Percentiles rank a stretch among this genome's conserved stretches.
Conservation (phyloP, 35 echinoderm and acorn worm genomes). For the Heliocidaris erythrogramma region DNA sequence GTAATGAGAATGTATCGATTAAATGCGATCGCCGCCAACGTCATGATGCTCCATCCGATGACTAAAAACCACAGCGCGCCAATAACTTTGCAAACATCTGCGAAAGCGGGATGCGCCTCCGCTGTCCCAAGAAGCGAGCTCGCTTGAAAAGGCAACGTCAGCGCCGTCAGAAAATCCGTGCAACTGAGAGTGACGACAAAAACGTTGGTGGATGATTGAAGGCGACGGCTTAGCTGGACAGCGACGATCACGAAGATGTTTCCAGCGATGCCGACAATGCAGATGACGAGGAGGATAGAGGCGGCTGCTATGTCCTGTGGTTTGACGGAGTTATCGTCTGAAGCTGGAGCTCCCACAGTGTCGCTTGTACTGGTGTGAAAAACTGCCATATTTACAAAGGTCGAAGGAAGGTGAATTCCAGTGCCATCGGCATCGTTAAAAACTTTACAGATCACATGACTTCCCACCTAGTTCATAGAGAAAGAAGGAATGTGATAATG, state of each 20-base stretch:
- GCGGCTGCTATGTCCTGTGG: not conserved
- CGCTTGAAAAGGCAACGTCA: slow-evolving; percentile 35
- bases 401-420: not conserved
- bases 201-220: slow-evolving; percentile 59
- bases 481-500: too few species aligned
- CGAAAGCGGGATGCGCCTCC: not conserved
- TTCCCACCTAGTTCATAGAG: too few species aligned
- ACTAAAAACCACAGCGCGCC: slow-evolving; percentile 17
- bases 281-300: not conserved
- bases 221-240: slow-evolving; percentile 22
- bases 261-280: slow-evolving; percentile 55
- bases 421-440: too few species aligned
- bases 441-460: too few species aligned
- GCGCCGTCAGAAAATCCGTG: slow-evolving; percentile 44
- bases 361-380: not conserved
- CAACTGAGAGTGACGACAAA: slow-evolving; percentile 65
- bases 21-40: not conserved
- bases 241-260: slow-evolving; percentile 67
- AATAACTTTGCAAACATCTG: not conserved
- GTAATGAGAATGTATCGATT: slow-evolving; percentile 41
- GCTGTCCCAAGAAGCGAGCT: slow-evolving; percentile 1
- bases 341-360: not conserved
- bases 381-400: not conserved
- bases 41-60: slow-evolving; percentile 35
- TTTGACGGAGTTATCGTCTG: not conserved